Evolutionary conservation across 2,797 vertebrate species (phyloP).

Genomic region (Scarus forsteni): DNA sequence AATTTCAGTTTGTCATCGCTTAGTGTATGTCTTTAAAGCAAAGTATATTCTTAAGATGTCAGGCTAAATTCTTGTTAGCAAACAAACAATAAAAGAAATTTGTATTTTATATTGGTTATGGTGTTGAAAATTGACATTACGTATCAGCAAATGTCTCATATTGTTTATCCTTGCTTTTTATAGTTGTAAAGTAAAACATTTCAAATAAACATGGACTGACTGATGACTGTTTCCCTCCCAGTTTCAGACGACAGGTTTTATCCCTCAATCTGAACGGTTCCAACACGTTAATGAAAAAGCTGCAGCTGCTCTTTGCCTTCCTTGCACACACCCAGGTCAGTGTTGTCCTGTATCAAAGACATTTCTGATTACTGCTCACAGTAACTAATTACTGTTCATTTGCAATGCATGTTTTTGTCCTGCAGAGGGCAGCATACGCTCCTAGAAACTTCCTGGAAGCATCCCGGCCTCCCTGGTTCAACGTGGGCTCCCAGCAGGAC

Average conservation of each 20-base stretch:
- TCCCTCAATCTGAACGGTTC: slow-evolving; percentile 92
- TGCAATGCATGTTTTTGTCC: slow-evolving; percentile 28
- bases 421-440: slow-evolving; percentile 95
- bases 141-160: too few relatives aligned
- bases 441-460: slow-evolving; percentile 95
- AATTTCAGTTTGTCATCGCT: too few relatives aligned
- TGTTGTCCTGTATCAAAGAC: slow-evolving; percentile 9
- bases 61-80: too few relatives aligned
- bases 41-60: too few relatives aligned
- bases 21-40: too few relatives aligned
- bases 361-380: background rate
- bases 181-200: background rate
- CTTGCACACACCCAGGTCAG: slow-evolving; percentile 97
- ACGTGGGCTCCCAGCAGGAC: slow-evolving; percentile 95
- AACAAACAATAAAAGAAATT: too few relatives aligned
- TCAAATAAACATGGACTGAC: background rate
- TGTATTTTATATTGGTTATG: too few relatives aligned
- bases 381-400: background rate
- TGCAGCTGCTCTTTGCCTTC: slow-evolving; percentile 98
- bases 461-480: slow-evolving; percentile 98
- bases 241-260: slow-evolving; percentile 96
- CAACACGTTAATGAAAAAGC: slow-evolving; percentile 94
- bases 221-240: slow-evolving; percentile 54
- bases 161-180: too few relatives aligned
- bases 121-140: too few relatives aligned